These are phyloP conservation scores for Vannuccia rotundouncinata DNA, from an alignment of 2,888 invertebrate genomes.

Conservation along the genomic window DNA sequence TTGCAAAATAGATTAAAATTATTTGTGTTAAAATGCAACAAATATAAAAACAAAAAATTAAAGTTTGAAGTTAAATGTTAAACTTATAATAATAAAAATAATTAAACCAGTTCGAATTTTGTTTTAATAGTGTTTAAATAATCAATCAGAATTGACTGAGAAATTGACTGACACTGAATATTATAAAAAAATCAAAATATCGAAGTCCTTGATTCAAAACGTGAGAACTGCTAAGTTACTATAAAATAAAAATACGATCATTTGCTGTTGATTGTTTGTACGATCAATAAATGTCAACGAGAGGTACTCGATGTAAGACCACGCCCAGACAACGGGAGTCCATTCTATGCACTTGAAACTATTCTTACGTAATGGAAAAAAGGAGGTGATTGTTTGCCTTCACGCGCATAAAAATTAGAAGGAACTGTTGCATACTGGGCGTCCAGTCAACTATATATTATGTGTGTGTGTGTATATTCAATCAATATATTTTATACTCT, in stretches of 20 bases:
- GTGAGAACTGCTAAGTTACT: neutral
- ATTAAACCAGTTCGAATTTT: no score
- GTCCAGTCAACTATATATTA: neutral
- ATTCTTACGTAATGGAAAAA: neutral
- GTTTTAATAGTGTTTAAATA: no score
- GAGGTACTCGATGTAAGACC: neutral
- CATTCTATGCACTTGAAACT: neutral
- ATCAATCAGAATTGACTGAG: no score
- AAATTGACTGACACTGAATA: neutral
- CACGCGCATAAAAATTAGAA: neutral
- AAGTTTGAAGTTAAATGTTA: no score
- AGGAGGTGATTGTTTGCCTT: neutral
- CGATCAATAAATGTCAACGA: neutral
- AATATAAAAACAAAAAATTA: no score
- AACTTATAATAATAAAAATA: no score
- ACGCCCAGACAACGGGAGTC: slow-evolving; percentile 5
- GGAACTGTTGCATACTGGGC: neutral
- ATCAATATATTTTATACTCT: neutral
- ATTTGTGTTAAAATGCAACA: no score
- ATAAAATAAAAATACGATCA: neutral
- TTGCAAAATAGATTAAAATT: no score
- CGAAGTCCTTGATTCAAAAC: neutral
- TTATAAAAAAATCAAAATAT: neutral
- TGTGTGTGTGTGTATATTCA: neutral
- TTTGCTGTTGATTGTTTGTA: neutral